phyloP scores from a whole-genome alignment of 1,140 invertebrate genomes.

The Polypedilum pembai region DNA sequence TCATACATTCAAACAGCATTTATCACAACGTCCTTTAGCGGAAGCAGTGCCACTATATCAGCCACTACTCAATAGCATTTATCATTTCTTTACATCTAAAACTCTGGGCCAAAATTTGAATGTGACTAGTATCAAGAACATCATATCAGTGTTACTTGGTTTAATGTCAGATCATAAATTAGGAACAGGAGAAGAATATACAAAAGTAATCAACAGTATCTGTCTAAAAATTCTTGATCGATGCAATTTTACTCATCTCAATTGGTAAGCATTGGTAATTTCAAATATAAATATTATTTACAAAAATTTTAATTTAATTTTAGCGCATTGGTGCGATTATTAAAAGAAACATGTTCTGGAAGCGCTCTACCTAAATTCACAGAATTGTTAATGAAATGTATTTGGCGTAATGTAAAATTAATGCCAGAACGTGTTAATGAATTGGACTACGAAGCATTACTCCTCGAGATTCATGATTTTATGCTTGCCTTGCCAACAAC shows the following conservation, averaged over 20 bases:
- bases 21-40: conserved; percentile 67
- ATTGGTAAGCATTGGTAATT: conserved; percentile 36
- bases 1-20: conserved; percentile 39
- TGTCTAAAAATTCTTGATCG: conserved; percentile 42
- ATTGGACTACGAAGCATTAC: conserved; percentile 64
- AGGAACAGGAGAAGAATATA: conserved; percentile 40
- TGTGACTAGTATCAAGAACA: conserved; percentile 40
- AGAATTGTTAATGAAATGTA: conserved; percentile 81
- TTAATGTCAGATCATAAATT: conserved; percentile 42
- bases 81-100: conserved; percentile 79
- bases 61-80: conserved; percentile 71
- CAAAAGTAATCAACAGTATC: conserved; percentile 43
- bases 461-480: conserved; percentile 70
- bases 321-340: conserved; percentile 65
- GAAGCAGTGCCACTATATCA: conserved; percentile 82
- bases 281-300: background rate
- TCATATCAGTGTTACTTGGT: conserved; percentile 40
- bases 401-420: conserved; percentile 72
- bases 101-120: conserved; percentile 48
- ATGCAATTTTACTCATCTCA: conserved; percentile 42
- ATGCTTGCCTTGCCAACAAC: conserved; percentile 63
- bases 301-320: conserved; percentile 34
- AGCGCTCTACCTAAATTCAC: conserved; percentile 57
- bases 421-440: conserved; percentile 63
- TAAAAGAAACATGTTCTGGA: conserved; percentile 66